Evolutionary conservation across 30 jellyfish, hydroid and myxozoan genomes (phyloP).

Genomic region (Mastigias papua): DNA sequence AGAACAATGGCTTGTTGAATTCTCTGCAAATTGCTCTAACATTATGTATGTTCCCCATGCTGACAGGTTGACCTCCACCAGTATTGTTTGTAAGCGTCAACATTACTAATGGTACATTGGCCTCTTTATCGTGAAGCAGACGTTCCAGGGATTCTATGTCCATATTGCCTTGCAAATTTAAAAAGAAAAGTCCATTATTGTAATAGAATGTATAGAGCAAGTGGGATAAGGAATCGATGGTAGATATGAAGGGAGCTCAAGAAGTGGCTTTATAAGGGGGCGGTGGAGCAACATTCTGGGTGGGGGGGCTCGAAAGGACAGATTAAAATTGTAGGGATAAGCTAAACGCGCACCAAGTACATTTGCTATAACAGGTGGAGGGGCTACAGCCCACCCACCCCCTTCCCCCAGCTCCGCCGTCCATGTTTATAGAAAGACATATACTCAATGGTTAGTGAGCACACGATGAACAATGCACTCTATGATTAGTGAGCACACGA

Average conservation of each 20-base stretch:
- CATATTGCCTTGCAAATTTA: slow-evolving; percentile 59
- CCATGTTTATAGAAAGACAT: not conserved
- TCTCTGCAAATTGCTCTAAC: slow-evolving; percentile 66
- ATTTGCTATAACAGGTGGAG: not conserved
- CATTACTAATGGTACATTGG: slow-evolving; percentile 70
- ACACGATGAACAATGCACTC: not conserved
- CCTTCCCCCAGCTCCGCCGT: not conserved
- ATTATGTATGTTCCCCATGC: slow-evolving; percentile 50
- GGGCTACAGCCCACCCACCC: not conserved
- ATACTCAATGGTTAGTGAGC: not conserved
- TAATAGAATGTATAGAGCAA: too few relatives aligned
- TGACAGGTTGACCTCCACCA: slow-evolving; percentile 85
- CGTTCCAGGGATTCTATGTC: slow-evolving; percentile 60
- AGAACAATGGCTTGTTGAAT: slow-evolving; percentile 50
- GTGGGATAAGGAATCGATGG: too few relatives aligned
- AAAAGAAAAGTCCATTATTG: not conserved
- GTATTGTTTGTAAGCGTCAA: slow-evolving; percentile 70
- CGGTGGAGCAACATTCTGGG: too few relatives aligned
- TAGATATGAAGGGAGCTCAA: too few relatives aligned
- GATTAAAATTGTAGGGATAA: not conserved
- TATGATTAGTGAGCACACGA: not conserved
- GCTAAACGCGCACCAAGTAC: not conserved
- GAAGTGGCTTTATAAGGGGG: too few relatives aligned
- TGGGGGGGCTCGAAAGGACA: too few relatives aligned
- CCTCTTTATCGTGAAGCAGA: slow-evolving; percentile 54